A percentile compares a stretch with the other conserved stretches of the same genome.
Evolutionary conservation across 2,888 invertebrate species (phyloP).

Genomic region (Drosophila formosana): DNA sequence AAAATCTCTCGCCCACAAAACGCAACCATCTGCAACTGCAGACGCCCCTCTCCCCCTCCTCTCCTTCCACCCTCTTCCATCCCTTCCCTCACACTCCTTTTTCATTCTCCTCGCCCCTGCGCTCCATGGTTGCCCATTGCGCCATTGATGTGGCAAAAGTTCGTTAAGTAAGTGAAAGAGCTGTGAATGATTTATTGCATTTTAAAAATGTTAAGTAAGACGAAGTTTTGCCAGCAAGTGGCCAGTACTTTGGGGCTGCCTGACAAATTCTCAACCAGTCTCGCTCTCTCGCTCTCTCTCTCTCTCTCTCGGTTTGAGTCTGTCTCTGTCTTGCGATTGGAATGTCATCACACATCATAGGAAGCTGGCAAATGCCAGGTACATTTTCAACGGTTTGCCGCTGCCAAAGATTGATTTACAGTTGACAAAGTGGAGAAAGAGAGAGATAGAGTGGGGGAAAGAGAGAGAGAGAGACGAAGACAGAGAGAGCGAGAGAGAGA

Average conservation of each 20-base stretch:
- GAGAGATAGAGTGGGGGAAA: not conserved
- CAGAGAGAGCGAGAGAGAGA: not conserved
- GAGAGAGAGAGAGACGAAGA: not conserved
- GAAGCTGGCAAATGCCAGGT: slow-evolving; percentile 16
- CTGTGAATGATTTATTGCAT: slow-evolving; percentile 81
- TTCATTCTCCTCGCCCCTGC: too few relatives aligned
- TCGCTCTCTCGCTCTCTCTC: not conserved
- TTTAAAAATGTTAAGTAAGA: slow-evolving; percentile 75
- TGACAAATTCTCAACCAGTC: slow-evolving; percentile 49
- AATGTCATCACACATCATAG: slow-evolving; percentile 27
- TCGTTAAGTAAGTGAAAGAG: slow-evolving; percentile 81
- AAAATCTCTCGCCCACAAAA: slow-evolving; percentile 27
- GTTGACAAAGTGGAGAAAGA: not conserved
- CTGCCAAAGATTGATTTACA: slow-evolving; percentile 71
- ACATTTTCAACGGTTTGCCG: slow-evolving; percentile 35
- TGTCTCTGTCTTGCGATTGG: slow-evolving; percentile 24
- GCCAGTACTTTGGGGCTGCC: slow-evolving; percentile 47
- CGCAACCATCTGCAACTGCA: slow-evolving; percentile 12
- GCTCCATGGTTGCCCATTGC: not conserved
- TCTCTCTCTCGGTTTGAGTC: slow-evolving; percentile 1
- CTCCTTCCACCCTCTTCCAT: too few relatives aligned
- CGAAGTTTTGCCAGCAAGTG: slow-evolving; percentile 48
- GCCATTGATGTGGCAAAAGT: slow-evolving; percentile 67
- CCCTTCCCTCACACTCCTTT: too few relatives aligned
- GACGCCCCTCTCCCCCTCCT: not conserved